These are phyloP conservation scores for Campoletis sonorensis DNA, from an alignment of 1,140 invertebrate species.

Conservation along the genomic window DNA sequence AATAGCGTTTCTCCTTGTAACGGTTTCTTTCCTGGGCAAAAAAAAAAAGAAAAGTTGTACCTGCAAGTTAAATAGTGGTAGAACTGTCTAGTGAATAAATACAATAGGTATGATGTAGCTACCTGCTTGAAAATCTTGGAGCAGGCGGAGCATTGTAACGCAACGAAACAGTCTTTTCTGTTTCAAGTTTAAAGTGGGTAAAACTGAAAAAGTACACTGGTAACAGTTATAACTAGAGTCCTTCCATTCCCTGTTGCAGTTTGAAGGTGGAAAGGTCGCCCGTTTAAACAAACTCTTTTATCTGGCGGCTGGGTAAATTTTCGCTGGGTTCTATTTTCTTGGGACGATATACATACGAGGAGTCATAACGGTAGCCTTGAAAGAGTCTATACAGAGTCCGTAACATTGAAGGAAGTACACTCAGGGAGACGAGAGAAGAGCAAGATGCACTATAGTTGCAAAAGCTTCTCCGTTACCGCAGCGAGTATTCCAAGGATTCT, in stretches of 20 bases:
- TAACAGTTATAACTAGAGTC: conserved; percentile 18
- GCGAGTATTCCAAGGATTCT: not conserved
- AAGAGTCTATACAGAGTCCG: not conserved
- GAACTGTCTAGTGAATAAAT: conserved; percentile 2
- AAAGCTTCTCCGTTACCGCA: conserved; percentile 19
- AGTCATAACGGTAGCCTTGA: conserved; percentile 5
- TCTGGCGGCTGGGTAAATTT: conserved; percentile 16
- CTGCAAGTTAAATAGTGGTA: not conserved
- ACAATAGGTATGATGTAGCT: not conserved
- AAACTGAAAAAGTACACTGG: conserved; percentile 20
- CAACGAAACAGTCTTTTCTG: not conserved
- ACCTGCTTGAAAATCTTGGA: not conserved
- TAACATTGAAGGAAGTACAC: not conserved
- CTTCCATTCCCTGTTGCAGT: not conserved
- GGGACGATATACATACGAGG: not conserved
- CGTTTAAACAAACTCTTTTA: conserved; percentile 4
- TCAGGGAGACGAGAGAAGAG: not conserved
- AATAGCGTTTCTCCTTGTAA: no score
- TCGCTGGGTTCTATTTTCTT: not conserved
- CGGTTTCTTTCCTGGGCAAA: not conserved
- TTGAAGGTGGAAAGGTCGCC: not conserved
- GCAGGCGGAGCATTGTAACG: not conserved
- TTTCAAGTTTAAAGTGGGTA: conserved; percentile 29
- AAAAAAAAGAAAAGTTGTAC: not conserved
- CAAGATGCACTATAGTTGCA: conserved; percentile 11